A percentile compares a stretch with the other conserved stretches of the same genome.
Conservation (phyloP, 2,113 vertebrate genomes). For the Cettia cetti region DNA sequence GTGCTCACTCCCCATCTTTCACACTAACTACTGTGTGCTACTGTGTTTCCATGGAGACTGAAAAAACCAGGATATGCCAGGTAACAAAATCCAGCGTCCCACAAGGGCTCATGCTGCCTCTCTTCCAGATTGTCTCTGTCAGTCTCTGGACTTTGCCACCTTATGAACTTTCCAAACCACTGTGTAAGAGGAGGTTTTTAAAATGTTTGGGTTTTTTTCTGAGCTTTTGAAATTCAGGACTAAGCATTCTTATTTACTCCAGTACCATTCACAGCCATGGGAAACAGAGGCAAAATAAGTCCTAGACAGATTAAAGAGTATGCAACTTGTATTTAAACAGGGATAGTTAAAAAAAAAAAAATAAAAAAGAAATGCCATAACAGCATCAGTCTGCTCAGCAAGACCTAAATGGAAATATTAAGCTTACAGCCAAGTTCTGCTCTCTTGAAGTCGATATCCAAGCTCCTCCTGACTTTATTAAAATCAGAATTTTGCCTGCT, state of each 20-base stretch:
- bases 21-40: rapidly evolving
- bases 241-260: background rate
- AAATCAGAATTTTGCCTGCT: background rate
- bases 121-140: background rate
- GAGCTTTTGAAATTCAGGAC: background rate
- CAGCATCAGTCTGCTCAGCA: background rate
- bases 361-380: background rate
- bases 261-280: background rate
- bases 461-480: background rate
- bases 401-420: background rate
- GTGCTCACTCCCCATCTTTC: background rate
- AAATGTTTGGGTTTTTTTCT: background rate
- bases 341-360: background rate
- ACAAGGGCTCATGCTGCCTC: background rate
- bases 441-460: background rate
- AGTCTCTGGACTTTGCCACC: background rate
- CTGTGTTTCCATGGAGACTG: background rate
- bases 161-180: background rate
- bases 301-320: background rate
- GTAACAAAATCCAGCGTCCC: background rate
- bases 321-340: background rate
- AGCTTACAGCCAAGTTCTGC: background rate
- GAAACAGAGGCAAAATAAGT: background rate
- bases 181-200: background rate
- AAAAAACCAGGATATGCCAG: background rate